Percentiles rank a stretch among this genome's conserved stretches.
These are phyloP conservation scores for Leptura quadrifasciata DNA, from an alignment of 2,888 invertebrate species.

Conservation along the genomic window DNA sequence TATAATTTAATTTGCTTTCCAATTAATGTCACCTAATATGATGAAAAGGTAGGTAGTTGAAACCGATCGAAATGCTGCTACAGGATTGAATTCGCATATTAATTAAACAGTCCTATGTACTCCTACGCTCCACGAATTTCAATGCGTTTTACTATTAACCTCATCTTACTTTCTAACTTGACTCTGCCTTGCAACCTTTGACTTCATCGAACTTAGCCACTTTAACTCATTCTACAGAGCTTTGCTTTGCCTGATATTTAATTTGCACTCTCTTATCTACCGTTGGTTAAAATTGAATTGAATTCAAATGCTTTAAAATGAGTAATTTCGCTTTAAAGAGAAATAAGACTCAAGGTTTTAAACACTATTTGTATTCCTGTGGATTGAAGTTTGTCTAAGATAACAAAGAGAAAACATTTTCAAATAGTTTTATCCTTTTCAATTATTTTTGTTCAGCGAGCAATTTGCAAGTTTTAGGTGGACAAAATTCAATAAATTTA, in stretches of 20 bases:
- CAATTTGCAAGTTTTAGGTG: too few species aligned
- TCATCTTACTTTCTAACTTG: not conserved
- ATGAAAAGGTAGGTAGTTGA: conserved; percentile 18
- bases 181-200: not conserved
- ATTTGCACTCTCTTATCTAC: conserved; percentile 6
- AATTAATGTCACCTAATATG: conserved; percentile 17
- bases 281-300: not conserved
- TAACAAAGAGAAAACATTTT: not conserved
- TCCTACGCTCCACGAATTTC: conserved; percentile 25
- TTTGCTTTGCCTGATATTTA: not conserved
- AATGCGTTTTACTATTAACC: conserved; percentile 5
- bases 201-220: not conserved
- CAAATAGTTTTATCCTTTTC: too few species aligned
- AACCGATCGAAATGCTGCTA: conserved; percentile 18
- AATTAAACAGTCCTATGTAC: conserved; percentile 30
- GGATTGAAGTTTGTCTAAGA: not conserved
- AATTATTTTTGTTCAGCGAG: too few species aligned
- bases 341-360: not conserved
- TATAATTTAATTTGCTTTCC: conserved; percentile 13
- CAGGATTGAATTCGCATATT: conserved; percentile 25
- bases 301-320: not conserved
- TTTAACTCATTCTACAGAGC: not conserved
- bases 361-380: not conserved
- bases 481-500: too few species aligned
- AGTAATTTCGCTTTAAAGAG: not conserved